Conservation (phyloP, 2,888 invertebrate species). For the Antheraea assamensis region DNA sequence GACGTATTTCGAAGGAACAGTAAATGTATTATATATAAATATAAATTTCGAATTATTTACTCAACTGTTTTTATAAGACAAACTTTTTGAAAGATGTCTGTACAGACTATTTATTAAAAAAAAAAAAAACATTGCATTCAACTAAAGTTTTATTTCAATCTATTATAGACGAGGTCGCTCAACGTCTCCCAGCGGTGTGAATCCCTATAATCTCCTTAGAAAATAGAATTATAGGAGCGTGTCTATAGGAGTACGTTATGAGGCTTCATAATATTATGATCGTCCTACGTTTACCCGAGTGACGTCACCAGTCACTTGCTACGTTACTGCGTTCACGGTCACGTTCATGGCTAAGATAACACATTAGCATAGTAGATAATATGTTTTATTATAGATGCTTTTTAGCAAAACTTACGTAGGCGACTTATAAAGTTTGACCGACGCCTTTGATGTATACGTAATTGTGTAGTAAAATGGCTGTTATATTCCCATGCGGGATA, state of each 20-base stretch:
- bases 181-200: constrained; percentile 26
- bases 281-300: constrained; percentile 50
- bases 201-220: constrained; percentile 53
- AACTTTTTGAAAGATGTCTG: neutral
- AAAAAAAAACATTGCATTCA: neutral
- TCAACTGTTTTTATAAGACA: neutral
- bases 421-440: neutral
- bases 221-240: constrained; percentile 47
- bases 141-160: constrained; percentile 27
- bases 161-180: constrained; percentile 34
- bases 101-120: neutral
- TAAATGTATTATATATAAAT: too few relatives aligned
- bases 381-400: constrained; percentile 3
- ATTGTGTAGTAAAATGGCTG: neutral
- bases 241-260: constrained; percentile 38
- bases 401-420: constrained; percentile 8
- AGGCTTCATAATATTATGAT: constrained; percentile 59
- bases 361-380: neutral
- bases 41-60: too few relatives aligned
- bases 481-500: neutral
- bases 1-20: too few relatives aligned
- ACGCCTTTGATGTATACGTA: neutral
- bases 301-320: constrained; percentile 34
- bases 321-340: constrained; percentile 62
- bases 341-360: constrained; percentile 55